phyloP scores from a whole-genome alignment of 2,797 vertebrate species.

The Phataginus tricuspis region DNA sequence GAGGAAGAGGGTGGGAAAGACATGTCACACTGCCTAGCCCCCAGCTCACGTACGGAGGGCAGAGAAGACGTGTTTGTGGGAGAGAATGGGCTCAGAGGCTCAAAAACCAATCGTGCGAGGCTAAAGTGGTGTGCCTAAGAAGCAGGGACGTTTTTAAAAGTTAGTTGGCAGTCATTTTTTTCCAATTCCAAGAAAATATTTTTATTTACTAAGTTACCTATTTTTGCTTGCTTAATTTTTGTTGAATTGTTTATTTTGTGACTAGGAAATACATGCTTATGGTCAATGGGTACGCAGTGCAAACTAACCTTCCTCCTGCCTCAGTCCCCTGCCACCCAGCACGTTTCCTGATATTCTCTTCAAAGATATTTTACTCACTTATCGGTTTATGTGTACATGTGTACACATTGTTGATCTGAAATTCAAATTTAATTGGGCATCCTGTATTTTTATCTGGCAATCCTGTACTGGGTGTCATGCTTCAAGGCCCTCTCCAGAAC shows the following conservation, averaged over 20 bases:
- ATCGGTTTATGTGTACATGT: neutral
- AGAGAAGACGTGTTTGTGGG: neutral
- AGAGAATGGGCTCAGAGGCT: neutral
- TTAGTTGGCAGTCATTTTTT: neutral
- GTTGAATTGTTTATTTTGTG: neutral
- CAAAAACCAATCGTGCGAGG: neutral
- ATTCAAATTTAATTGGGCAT: neutral
- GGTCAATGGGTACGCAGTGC: neutral
- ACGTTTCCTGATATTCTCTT: neutral
- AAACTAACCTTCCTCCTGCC: neutral
- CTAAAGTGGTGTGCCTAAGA: neutral
- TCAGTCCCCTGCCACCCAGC: neutral
- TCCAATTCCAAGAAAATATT: neutral
- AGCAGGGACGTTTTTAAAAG: neutral
- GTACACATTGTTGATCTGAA: neutral
- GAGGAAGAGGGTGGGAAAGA: neutral
- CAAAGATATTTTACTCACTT: neutral
- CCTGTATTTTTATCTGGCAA: slow-evolving; percentile 14
- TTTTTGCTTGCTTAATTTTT: neutral
- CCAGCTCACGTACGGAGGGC: neutral
- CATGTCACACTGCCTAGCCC: neutral
- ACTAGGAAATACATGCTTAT: neutral
- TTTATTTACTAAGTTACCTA: neutral
- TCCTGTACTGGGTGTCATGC: neutral
- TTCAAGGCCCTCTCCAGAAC: neutral